Conservation (phyloP, 2,888 invertebrate species). For the Aporophyla lueneburgensis region DNA sequence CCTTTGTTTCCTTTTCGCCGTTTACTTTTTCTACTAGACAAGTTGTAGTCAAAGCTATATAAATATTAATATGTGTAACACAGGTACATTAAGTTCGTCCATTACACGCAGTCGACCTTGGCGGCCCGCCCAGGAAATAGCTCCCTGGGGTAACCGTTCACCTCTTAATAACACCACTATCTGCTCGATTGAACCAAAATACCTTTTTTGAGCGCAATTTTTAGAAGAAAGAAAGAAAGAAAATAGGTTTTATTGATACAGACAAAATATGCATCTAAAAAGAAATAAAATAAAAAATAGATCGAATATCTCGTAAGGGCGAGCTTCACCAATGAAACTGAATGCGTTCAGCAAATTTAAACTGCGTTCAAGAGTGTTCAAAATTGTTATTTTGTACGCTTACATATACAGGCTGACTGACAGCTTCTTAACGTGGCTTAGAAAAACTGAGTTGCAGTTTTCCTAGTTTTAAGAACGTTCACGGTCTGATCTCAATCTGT, state of each 20-base stretch:
- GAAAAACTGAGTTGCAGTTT: too few species aligned
- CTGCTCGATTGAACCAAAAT: slow-evolving; percentile 57
- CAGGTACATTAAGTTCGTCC: slow-evolving; percentile 49
- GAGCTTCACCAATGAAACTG: too few species aligned
- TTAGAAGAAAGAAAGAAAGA: neutral
- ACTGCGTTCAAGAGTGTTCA: too few species aligned
- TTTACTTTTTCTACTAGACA: slow-evolving; percentile 1
- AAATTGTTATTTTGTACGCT: too few species aligned
- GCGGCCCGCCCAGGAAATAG: slow-evolving; percentile 74
- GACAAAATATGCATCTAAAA: neutral
- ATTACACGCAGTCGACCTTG: slow-evolving; percentile 72
- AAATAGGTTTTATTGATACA: neutral
- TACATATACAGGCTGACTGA: too few species aligned
- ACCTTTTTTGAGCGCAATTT: slow-evolving; percentile 23
- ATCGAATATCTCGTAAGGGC: too few species aligned
- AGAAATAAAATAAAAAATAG: neutral
- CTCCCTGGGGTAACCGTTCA: slow-evolving; percentile 75
- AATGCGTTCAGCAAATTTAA: too few species aligned
- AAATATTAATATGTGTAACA: slow-evolving; percentile 56
- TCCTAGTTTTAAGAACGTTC: too few species aligned
- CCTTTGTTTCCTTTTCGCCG: slow-evolving; percentile 4
- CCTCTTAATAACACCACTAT: slow-evolving; percentile 71
- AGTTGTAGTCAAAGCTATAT: slow-evolving; percentile 35
- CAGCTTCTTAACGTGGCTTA: too few species aligned
- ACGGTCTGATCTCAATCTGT: too few species aligned